Conservation (phyloP, 2,797 vertebrate genomes). For the Emydoidea blandingii region DNA sequence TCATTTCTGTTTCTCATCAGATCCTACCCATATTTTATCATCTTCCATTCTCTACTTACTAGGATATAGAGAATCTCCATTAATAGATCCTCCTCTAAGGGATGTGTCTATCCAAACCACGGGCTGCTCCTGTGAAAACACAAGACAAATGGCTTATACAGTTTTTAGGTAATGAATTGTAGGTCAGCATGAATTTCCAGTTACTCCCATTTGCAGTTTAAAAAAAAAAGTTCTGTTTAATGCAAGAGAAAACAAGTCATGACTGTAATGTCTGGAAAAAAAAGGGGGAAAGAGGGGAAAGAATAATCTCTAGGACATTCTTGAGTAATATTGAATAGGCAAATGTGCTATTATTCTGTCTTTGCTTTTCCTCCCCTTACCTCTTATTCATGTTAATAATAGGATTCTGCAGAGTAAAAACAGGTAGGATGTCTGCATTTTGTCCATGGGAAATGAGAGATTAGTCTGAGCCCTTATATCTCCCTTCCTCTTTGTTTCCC, state of each 20-base stretch:
- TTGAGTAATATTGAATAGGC: not conserved
- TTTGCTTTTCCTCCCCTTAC: not conserved
- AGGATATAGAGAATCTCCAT: too few relatives aligned
- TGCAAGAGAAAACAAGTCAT: not conserved
- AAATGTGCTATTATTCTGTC: not conserved
- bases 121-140: too few relatives aligned
- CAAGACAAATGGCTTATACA: too few relatives aligned
- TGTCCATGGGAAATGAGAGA: not conserved
- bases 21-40: too few relatives aligned
- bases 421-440: not conserved
- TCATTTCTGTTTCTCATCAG: too few relatives aligned
- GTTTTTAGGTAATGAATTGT: not conserved
- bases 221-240: not conserved
- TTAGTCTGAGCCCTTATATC: not conserved
- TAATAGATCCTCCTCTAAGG: too few relatives aligned
- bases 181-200: not conserved
- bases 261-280: not conserved
- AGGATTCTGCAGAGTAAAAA: not conserved
- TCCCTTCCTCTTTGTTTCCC: not conserved
- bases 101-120: too few relatives aligned
- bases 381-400: not conserved
- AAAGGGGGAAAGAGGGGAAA: not conserved
- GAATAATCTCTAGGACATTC: not conserved
- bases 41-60: too few relatives aligned
- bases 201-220: not conserved